Evolutionary conservation across 2,797 vertebrate species (phyloP), one percentile per base, ranked within the genome.

Genomic region (Megalops cyprinoides): DNA sequence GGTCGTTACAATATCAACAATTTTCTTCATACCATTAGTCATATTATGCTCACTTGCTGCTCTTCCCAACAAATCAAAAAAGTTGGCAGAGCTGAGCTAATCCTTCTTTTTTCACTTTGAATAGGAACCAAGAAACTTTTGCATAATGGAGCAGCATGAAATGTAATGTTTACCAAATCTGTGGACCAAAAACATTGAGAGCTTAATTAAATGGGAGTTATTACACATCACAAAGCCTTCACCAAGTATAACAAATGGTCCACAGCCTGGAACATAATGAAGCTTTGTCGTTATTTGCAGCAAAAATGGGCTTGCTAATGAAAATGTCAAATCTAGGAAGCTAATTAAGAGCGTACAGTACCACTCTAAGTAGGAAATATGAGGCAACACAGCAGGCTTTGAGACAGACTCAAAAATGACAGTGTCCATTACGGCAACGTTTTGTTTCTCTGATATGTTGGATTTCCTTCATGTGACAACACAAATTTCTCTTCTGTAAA

Each of bases 301-400:
- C 58, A 81, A 78, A 76, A 86, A 85, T 34, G 39, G 53, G 34
- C 76, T 49, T 69, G 9, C 75, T 84, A 82, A 85, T 84, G 86
- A 86, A 85, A 83, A 87, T 87, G 85, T 87, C 82, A 84, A 55
- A 53, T 84, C 77, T 82, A 83, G 81, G 81, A 67, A 79, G 81
- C 77, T 85, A 87, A 85, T 85, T 84, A 85, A 76, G 18, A 76
- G 60, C 51, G 23, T 69, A 46, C 55, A 25, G 14, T 79, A 46
- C 55, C 25, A 14, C 79, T 79, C 81, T 74, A 44, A 60, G 39
- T 62, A 67, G 37, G 49, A 77, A 76, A 69, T 31, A 37, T 49
- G 67, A 67, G 60, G 78, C 84, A 69, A 80, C 60, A 77, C 84
- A 62, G 78, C 49, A 37, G 58, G 37, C 44, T 75, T 60, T 42